phyloP scores from a whole-genome alignment of 2,888 invertebrate species.

The Dasypogon diadema region DNA sequence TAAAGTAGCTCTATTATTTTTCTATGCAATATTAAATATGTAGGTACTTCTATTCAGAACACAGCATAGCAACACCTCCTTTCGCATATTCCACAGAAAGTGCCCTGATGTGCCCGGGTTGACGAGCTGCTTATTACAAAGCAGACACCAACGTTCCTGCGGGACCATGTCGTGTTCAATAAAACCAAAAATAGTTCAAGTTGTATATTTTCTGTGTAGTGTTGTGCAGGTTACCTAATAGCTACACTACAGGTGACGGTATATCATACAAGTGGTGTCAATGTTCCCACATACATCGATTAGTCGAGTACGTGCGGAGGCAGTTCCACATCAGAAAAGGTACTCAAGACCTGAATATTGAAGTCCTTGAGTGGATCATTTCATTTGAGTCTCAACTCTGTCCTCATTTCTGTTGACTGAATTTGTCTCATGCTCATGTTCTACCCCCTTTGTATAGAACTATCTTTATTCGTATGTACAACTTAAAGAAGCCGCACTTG shows the following conservation, averaged over 20 bases:
- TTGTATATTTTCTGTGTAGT: neutral
- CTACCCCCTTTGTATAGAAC: neutral
- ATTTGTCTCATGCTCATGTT: neutral
- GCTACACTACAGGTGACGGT: too few species aligned
- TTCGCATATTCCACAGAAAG: neutral
- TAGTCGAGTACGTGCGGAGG: slow-evolving; percentile 9
- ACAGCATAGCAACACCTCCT: neutral
- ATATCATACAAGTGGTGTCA: neutral
- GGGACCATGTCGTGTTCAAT: neutral
- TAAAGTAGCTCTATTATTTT: too few species aligned
- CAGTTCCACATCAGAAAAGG: neutral
- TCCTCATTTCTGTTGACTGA: slow-evolving; percentile 22
- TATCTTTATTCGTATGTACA: neutral
- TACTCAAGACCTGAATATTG: slow-evolving; percentile 14
- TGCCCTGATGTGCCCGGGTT: neutral
- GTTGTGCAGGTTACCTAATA: neutral
- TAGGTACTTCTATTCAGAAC: too few species aligned
- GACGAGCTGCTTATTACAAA: neutral
- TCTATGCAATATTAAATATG: too few species aligned
- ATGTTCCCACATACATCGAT: slow-evolving; percentile 17
- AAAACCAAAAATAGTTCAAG: slow-evolving; percentile 7
- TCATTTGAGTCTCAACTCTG: slow-evolving; percentile 11
- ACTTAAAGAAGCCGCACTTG: slow-evolving; percentile 29
- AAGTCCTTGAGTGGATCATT: slow-evolving; percentile 29
- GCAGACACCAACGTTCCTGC: neutral